These are phyloP conservation scores for Cataglyphis rosenhaueri DNA, from an alignment of 2,888 invertebrate genomes.

Conservation along the genomic window DNA sequence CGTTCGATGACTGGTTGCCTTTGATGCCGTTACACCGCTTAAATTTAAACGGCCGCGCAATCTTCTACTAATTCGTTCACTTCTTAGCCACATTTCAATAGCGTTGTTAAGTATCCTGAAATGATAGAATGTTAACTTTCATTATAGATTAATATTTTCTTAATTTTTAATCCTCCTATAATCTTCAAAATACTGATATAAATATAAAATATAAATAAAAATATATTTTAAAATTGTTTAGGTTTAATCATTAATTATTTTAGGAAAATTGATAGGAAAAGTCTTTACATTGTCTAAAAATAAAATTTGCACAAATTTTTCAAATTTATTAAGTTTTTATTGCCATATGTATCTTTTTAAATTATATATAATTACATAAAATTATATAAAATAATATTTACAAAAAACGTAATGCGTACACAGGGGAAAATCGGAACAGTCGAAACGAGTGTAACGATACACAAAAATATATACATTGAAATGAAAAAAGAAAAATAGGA, in stretches of 20 bases:
- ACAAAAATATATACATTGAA: background rate
- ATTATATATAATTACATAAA: background rate
- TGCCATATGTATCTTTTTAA: too few species aligned
- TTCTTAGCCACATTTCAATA: conserved; percentile 84
- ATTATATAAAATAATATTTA: background rate
- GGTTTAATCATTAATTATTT: background rate
- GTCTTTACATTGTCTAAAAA: background rate
- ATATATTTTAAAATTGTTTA: background rate
- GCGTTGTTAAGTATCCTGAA: conserved; percentile 73
- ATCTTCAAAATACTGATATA: background rate
- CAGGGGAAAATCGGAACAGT: background rate
- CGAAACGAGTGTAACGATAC: background rate
- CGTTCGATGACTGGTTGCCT: conserved; percentile 76
- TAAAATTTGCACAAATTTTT: background rate
- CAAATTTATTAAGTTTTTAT: too few species aligned
- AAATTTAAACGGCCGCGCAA: conserved; percentile 82
- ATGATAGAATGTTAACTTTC: conserved; percentile 30
- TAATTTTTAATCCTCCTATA: background rate
- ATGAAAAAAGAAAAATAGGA: background rate
- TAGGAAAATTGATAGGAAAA: background rate
- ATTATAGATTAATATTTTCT: background rate
- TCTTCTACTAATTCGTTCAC: conserved; percentile 83
- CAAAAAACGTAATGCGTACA: background rate
- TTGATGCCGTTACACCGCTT: conserved; percentile 73
- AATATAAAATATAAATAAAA: background rate